Percentiles rank a stretch among this genome's conserved stretches.
These are phyloP conservation scores for Diarsia dahlii DNA, from an alignment of 2,888 invertebrate genomes.

Conservation along the genomic window DNA sequence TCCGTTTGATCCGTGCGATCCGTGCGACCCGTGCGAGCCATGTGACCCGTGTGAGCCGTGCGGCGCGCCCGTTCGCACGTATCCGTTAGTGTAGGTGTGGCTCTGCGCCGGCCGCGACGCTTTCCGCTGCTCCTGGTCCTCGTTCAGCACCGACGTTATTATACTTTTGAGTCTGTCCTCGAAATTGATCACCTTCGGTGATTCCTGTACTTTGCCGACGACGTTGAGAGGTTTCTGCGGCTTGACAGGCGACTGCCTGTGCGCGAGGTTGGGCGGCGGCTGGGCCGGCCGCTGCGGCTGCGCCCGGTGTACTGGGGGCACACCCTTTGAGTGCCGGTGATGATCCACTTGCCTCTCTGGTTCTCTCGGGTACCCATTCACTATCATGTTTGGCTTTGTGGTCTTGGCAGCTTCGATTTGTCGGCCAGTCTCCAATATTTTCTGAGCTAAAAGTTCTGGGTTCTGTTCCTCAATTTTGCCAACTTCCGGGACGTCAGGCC, in stretches of 20 bases:
- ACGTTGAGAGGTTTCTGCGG: constrained; percentile 86
- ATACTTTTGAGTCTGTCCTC: constrained; percentile 97
- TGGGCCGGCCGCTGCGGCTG: constrained; percentile 73
- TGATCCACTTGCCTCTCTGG: constrained; percentile 77
- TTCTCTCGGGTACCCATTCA: constrained; percentile 84
- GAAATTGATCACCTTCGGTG: constrained; percentile 95
- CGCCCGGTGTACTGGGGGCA: constrained; percentile 74
- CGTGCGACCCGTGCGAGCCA: constrained; percentile 15
- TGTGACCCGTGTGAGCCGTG: constrained; percentile 45
- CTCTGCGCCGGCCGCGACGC: constrained; percentile 74
- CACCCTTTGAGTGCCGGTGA: constrained; percentile 67
- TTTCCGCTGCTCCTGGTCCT: constrained; percentile 92
- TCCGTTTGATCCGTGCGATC: too few species aligned
- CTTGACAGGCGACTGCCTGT: constrained; percentile 81
- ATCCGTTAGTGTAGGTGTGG: constrained; percentile 63
- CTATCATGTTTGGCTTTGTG: constrained; percentile 83
- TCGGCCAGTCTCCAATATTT: constrained; percentile 96
- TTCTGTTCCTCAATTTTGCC: constrained; percentile 98
- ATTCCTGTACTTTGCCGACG: constrained; percentile 92
- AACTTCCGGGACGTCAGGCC: constrained; percentile 97
- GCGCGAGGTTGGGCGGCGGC: constrained; percentile 69
- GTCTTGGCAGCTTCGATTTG: constrained; percentile 96
- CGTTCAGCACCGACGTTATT: constrained; percentile 96
- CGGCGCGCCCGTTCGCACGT: constrained; percentile 52
- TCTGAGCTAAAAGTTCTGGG: constrained; percentile 96